Base-by-base conservation (phyloP, 2,888 invertebrate genomes). In the Limnephilus lunatus region DNA sequence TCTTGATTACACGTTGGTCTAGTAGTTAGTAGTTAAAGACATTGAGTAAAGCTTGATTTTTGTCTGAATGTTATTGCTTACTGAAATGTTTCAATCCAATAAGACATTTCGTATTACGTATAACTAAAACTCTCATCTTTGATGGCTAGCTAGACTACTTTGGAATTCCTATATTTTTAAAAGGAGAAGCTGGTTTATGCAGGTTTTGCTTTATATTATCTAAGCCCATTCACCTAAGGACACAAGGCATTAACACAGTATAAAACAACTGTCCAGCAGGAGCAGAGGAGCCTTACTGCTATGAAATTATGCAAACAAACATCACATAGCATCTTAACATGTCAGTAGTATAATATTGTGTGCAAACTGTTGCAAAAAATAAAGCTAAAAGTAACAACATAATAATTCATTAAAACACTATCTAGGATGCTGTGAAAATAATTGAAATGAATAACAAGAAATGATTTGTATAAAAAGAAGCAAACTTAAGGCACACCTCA, bases 201-300 rank as follows among this genome's bases (percentile, higher is more conserved):
- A 35, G 83, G 19, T 83, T 83, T 83, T 83, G 35, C 39, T 83
- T 83, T 35, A 83, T 83, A 83, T 32, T 25, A n/a, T 68, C 35
- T 83, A 32, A 35, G 83, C 83, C 35, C 32, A 32, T 83, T 83
- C 32, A 53, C 53, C 87, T 87, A 87, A 87, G 87, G 87, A 87
- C 25, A 53, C 53, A 87, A 87, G 87, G 87, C 68, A 53, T 87
- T 53, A 87, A 83, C 39, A 35, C 32, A 19, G 35, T 35, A 39
- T 83, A 83, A 83, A 83, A 35, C 32, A 25, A 83, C 35, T 25
- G 39, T 39, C 39, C 39, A 39, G 39, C 32, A 83, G 31, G 35
- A 39, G 39, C 32, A 83, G 31, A 83, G 35, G 35, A 83, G 19
- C 25, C 83, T 83, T 83, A 83, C 39, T 35, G 83, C 83, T 83